Evolutionary conservation across 2,797 vertebrate species (phyloP).

Genomic region (Microhierax caerulescens): DNA sequence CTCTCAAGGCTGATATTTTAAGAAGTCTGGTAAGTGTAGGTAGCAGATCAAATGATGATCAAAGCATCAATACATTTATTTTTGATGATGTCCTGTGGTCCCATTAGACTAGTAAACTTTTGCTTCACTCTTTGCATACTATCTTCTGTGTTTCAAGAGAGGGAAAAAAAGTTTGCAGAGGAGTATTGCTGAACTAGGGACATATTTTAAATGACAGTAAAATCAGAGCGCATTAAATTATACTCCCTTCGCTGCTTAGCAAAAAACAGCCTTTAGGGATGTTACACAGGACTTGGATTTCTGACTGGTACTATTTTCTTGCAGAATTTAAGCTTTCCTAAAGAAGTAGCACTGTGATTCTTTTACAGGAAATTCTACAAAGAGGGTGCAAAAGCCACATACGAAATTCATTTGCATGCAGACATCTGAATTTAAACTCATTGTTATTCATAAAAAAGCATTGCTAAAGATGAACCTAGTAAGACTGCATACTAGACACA

Average conservation of each 20-base stretch:
- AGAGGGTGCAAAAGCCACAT: background rate
- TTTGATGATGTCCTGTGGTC: background rate
- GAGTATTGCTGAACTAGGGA: background rate
- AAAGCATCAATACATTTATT: background rate
- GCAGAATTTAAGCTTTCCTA: conserved; percentile 4
- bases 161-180: background rate
- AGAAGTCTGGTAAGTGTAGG: background rate
- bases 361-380: background rate
- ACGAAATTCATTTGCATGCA: background rate
- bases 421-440: background rate
- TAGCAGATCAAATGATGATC: background rate
- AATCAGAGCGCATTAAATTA: conserved; percentile 33
- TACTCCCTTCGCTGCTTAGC: background rate
- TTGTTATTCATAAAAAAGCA: background rate
- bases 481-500: background rate
- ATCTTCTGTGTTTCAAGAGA: background rate
- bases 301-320: conserved; percentile 7
- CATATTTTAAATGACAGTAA: conserved; percentile 46
- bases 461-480: background rate
- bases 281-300: background rate
- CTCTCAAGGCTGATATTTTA: background rate
- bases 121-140: background rate
- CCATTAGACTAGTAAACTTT: background rate
- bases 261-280: background rate
- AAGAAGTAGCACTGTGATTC: background rate